phyloP scores from a whole-genome alignment of 2,888 invertebrate genomes.

The Geophilus truncorum region DNA sequence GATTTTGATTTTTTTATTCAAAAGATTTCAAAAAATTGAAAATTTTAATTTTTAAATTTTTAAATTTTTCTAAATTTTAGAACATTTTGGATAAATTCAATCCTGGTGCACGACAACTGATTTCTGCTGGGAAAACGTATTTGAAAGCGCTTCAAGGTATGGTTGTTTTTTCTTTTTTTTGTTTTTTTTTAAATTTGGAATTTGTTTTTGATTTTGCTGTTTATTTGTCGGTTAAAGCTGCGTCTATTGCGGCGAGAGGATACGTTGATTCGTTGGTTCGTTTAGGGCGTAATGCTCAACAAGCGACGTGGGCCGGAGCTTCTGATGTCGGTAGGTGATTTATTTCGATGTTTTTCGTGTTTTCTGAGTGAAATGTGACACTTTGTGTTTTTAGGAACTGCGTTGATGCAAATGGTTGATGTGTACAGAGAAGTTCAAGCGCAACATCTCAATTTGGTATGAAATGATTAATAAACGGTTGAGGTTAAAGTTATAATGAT shows the following conservation, averaged over 20 bases:
- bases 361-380: neutral
- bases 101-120: constrained; percentile 87
- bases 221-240: constrained; percentile 57
- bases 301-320: constrained; percentile 82
- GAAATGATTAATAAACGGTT: too few species aligned
- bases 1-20: neutral
- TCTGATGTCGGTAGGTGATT: constrained; percentile 76
- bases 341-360: neutral
- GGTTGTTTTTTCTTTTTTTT: neutral
- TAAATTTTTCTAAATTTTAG: constrained; percentile 57
- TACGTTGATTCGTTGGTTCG: constrained; percentile 85
- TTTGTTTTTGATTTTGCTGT: neutral
- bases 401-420: constrained; percentile 85
- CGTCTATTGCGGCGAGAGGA: constrained; percentile 77
- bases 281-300: constrained; percentile 81
- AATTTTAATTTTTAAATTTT: constrained; percentile 59
- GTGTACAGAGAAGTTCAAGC: constrained; percentile 91
- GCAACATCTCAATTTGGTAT: constrained; percentile 90
- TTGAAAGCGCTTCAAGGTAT: constrained; percentile 90
- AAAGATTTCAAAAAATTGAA: too few species aligned
- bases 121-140: constrained; percentile 88
- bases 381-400: constrained; percentile 64
- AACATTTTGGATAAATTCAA: constrained; percentile 95
- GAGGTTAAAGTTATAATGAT: neutral
- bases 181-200: neutral